These are phyloP conservation scores for Idaea straminata DNA, from an alignment of 2,888 invertebrate genomes.

Conservation along the genomic window DNA sequence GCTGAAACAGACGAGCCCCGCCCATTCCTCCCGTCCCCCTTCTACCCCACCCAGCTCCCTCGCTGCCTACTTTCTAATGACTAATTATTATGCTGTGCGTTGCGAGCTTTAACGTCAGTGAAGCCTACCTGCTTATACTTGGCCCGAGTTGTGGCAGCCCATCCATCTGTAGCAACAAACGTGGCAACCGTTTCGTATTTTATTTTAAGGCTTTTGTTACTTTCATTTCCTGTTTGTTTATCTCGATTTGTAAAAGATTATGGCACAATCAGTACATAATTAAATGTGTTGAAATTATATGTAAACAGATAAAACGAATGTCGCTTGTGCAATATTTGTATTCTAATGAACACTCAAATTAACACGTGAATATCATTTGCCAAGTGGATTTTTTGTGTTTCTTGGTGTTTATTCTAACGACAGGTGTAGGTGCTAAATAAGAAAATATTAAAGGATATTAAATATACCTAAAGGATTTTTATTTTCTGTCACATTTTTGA, in stretches of 20 bases:
- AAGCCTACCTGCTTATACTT: slow-evolving; percentile 58
- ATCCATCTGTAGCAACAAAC: slow-evolving; percentile 45
- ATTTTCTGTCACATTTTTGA: not conserved
- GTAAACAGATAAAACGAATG: slow-evolving; percentile 1
- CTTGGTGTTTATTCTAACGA: not conserved
- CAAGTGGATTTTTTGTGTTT: not conserved
- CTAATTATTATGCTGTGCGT: slow-evolving; percentile 81
- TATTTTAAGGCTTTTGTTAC: slow-evolving; percentile 13
- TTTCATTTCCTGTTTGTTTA: slow-evolving; percentile 14
- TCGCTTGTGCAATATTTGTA: not conserved
- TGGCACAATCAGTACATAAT: not conserved
- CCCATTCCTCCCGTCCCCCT: slow-evolving; percentile 54
- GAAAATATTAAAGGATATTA: not conserved
- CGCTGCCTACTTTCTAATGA: slow-evolving; percentile 79
- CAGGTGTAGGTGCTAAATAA: not conserved
- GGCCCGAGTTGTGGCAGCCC: slow-evolving; percentile 54
- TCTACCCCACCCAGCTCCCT: slow-evolving; percentile 49
- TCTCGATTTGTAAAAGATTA: not conserved
- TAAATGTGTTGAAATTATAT: not conserved
- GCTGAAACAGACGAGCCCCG: slow-evolving; percentile 79
- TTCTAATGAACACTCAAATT: not conserved
- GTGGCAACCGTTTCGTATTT: slow-evolving; percentile 15
- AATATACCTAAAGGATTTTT: not conserved
- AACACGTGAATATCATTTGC: not conserved
- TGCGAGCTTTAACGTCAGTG: slow-evolving; percentile 74